Percentiles rank a stretch among this genome's conserved stretches.
Evolutionary conservation across 2,888 invertebrate species (phyloP).

Genomic region (Cerastoderma edule): DNA sequence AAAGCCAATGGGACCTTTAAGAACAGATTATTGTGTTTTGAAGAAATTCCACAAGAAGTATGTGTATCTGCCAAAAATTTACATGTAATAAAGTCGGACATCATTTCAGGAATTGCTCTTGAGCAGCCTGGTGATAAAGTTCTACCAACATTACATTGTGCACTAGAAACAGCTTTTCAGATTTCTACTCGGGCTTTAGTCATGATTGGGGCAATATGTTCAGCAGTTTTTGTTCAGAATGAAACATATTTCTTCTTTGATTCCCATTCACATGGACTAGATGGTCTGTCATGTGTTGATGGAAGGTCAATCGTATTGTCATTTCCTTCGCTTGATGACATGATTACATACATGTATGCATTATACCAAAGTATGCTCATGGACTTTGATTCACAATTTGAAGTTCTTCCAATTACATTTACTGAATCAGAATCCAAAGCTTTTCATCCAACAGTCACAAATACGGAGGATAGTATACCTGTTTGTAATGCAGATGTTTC

Average conservation of each 20-base stretch:
- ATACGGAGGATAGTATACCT: neutral
- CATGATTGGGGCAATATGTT: neutral
- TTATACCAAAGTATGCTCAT: constrained; percentile 7
- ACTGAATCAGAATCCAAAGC: neutral
- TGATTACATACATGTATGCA: too few species aligned
- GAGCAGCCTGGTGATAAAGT: neutral
- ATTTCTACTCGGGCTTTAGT: neutral
- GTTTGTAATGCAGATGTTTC: neutral
- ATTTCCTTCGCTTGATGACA: too few species aligned
- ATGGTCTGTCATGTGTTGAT: too few species aligned
- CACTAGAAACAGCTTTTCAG: constrained; percentile 13
- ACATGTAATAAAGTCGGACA: constrained; percentile 2
- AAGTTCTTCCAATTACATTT: constrained; percentile 16
- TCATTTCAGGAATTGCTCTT: constrained; percentile 16
- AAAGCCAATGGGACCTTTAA: constrained; percentile 5
- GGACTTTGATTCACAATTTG: constrained; percentile 19
- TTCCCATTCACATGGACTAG: too few species aligned
- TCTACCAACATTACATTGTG: constrained; percentile 31
- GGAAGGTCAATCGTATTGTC: too few species aligned
- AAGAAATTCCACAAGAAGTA: constrained; percentile 31
- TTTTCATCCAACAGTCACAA: neutral
- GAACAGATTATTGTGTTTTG: constrained; percentile 25
- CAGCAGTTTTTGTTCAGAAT: neutral
- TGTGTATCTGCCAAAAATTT: neutral
- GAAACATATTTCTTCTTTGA: too few species aligned